Evolutionary conservation across 2,888 invertebrate genomes (phyloP).

Genomic region (Elegia similella): DNA sequence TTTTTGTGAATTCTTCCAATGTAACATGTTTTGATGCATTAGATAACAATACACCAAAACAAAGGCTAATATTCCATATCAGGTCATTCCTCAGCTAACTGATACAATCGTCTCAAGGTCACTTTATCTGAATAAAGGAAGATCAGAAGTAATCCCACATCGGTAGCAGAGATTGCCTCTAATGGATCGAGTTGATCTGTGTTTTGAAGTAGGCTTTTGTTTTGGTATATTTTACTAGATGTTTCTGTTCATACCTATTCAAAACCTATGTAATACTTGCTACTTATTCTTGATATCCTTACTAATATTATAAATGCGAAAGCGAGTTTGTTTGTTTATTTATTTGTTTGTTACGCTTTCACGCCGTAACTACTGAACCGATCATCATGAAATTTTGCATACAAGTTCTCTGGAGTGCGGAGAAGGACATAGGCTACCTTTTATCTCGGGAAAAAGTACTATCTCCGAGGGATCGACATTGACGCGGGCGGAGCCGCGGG

Average conservation of each 20-base stretch:
- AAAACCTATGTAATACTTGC: no score
- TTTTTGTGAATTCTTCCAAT: not conserved
- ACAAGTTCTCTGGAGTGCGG: no score
- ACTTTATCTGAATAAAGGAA: constrained; percentile 1
- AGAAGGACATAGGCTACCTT: no score
- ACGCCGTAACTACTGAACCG: no score
- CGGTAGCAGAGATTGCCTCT: constrained; percentile 3
- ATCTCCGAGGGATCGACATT: no score
- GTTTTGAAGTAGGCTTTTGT: not conserved
- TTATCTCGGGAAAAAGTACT: no score
- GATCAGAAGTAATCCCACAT: constrained; percentile 9
- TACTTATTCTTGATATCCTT: no score
- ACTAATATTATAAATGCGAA: no score
- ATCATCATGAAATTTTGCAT: no score
- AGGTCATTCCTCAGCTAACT: constrained; percentile 9
- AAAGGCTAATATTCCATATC: constrained; percentile 4
- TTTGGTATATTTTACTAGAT: not conserved
- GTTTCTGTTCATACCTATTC: not conserved
- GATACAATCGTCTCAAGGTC: constrained; percentile 18
- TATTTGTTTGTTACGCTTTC: no score
- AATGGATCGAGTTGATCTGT: constrained; percentile 7
- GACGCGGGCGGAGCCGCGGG: no score
- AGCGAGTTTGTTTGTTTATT: no score
- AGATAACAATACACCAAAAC: constrained; percentile 10
- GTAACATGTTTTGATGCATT: not conserved